phyloP scores from a whole-genome alignment of 2,113 vertebrate species.

The Halichoerus grypus region DNA sequence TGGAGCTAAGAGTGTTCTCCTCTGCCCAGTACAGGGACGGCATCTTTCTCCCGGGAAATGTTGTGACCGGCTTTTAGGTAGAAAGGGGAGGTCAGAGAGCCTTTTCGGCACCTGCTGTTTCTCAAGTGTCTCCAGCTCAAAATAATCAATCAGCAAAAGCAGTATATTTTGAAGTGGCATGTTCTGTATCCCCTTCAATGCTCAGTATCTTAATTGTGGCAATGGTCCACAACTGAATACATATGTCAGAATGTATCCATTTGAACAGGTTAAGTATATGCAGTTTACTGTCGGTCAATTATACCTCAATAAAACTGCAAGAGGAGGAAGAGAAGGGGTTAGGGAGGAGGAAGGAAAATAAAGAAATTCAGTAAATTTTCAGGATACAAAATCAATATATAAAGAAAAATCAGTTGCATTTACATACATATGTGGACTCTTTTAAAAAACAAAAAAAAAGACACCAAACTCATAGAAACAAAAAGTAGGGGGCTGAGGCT shows the following conservation, averaged over 20 bases:
- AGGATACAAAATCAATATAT: not conserved
- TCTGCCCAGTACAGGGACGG: not conserved
- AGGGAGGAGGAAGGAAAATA: not conserved
- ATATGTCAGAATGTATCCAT: not conserved
- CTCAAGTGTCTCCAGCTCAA: not conserved
- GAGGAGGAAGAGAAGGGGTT: not conserved
- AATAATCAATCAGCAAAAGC: not conserved
- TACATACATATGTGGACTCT: not conserved
- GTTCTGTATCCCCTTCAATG: not conserved
- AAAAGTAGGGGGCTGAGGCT: not conserved
- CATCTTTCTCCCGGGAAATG: not conserved
- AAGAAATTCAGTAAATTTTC: not conserved
- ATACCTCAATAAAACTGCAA: not conserved
- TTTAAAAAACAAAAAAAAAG: not conserved
- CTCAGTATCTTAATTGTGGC: not conserved
- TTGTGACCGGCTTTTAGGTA: not conserved
- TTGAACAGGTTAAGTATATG: not conserved
- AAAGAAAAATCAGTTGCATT: not conserved
- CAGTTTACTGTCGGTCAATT: not conserved
- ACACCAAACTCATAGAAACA: not conserved
- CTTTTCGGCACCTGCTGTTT: not conserved
- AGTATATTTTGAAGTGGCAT: too few species aligned
- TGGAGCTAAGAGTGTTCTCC: not conserved
- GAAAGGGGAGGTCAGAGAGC: not conserved
- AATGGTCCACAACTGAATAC: not conserved